Percentiles rank a stretch among this genome's conserved stretches.
Evolutionary conservation across 2,888 invertebrate genomes (phyloP).

Genomic region (Stenolophus ochropezus): DNA sequence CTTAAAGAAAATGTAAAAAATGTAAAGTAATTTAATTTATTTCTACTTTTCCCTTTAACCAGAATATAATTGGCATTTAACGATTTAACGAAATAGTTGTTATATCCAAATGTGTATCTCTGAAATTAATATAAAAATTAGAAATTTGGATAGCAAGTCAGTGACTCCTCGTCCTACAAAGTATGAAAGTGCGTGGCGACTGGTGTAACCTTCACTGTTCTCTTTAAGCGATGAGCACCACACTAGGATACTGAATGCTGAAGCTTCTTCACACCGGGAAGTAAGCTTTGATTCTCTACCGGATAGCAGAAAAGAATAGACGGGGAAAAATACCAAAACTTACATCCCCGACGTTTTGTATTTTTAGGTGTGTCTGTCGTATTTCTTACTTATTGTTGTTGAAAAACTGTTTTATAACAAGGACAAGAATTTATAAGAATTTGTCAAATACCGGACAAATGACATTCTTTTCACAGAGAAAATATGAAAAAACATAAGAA

Average conservation of each 20-base stretch:
- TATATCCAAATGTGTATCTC: too few relatives aligned
- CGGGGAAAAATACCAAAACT: neutral
- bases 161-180: conserved; percentile 27
- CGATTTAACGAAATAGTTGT: too few relatives aligned
- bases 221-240: conserved; percentile 17
- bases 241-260: conserved; percentile 14
- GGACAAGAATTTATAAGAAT: neutral
- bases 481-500: too few relatives aligned
- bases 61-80: too few relatives aligned
- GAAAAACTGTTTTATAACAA: neutral
- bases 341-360: neutral
- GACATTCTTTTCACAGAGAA: too few relatives aligned
- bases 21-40: too few relatives aligned
- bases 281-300: neutral
- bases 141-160: conserved; percentile 29
- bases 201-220: conserved; percentile 37
- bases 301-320: conserved; percentile 24
- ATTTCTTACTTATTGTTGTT: neutral
- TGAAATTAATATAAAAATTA: conserved; percentile 19
- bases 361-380: conserved; percentile 8
- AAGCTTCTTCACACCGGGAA: conserved; percentile 17
- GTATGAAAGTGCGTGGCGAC: conserved; percentile 23
- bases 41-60: too few relatives aligned
- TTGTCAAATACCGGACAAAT: neutral
- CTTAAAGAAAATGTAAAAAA: too few relatives aligned